Evolutionary conservation across 2,113 vertebrate genomes (phyloP).

Genomic region (Phoenicopterus ruber): DNA sequence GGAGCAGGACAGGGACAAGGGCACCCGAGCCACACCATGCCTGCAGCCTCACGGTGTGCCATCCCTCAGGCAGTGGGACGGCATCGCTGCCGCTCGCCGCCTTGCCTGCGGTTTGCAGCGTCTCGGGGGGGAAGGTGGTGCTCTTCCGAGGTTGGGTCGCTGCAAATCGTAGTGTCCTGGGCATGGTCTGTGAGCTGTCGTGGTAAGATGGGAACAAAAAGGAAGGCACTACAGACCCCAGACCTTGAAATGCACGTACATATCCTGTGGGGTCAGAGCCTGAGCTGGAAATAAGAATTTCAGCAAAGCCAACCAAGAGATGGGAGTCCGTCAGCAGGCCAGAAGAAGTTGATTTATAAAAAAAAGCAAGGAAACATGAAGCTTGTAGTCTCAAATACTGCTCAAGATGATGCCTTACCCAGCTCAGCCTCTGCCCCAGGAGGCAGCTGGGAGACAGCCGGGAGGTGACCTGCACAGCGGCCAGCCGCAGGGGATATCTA

Average conservation of each 20-base stretch:
- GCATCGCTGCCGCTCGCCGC: fast-evolving
- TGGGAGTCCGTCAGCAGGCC: background rate
- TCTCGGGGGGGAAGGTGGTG: fast-evolving
- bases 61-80: background rate
- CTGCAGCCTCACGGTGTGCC: background rate
- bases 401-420: background rate
- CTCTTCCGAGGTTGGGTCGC: background rate
- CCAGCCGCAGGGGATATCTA: fast-evolving
- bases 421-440: background rate
- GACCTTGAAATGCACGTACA: background rate
- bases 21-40: background rate
- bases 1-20: background rate
- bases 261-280: background rate
- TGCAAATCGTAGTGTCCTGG: background rate
- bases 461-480: fast-evolving
- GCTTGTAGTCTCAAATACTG: background rate
- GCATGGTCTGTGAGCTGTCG: background rate
- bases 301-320: background rate
- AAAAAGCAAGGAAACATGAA: background rate
- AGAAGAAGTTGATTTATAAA: background rate
- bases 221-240: background rate
- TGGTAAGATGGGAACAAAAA: background rate
- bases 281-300: background rate
- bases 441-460: fast-evolving
- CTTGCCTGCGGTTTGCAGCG: fast-evolving